Base-by-base conservation (phyloP, 2,888 invertebrate species). In the Ormyrus rosae region DNA sequence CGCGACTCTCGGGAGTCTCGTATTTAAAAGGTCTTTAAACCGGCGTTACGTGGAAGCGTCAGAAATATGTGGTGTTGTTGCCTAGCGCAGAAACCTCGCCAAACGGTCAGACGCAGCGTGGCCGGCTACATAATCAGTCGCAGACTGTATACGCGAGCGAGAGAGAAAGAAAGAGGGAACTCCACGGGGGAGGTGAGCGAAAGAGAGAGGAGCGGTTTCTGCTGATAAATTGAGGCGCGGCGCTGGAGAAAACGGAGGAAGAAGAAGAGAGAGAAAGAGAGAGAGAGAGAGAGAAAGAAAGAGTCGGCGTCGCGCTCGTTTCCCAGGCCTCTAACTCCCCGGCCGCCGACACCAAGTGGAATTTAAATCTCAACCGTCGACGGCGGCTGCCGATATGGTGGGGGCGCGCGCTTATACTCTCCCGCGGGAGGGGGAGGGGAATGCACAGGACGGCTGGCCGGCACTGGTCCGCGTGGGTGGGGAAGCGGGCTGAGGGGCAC, bases 301-400 rank as follows among this genome's bases (percentile, higher is more conserved):
- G 80, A 75, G 68, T 68, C 72, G 76, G 70, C 69, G 74, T 51
- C 64, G 70, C 67, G 78, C 9, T 71, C 76, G 80, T 72, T 80
- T 80, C 80, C 76, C 80, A 80, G 76, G 76, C 76, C 71, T 60
- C 65, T 48, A 50, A 58, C 75, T 75, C 48, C 63, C 60, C 11
- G 19, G 48, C 34, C 55, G 11, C 56, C 58, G 60, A 50, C 76
- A 70, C 79, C 83, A 85, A 85, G 85, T 86, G 88, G 90, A 90
- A 90, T 90, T 90, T 88, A 89, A 90, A 89, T 89, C 90, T 89
- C 89, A 90, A 90, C 90, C 87, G 90, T 90, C 90, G 87, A 84
- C 84, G 85, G 84, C 84, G 85, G 84, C 84, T 84, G 86, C 86
- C 85, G 84, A 84, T 86, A 50, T 50, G 81, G 80, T 75, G 81